Base-by-base conservation (phyloP, 2,888 invertebrate genomes). In the Apamea sordens region DNA sequence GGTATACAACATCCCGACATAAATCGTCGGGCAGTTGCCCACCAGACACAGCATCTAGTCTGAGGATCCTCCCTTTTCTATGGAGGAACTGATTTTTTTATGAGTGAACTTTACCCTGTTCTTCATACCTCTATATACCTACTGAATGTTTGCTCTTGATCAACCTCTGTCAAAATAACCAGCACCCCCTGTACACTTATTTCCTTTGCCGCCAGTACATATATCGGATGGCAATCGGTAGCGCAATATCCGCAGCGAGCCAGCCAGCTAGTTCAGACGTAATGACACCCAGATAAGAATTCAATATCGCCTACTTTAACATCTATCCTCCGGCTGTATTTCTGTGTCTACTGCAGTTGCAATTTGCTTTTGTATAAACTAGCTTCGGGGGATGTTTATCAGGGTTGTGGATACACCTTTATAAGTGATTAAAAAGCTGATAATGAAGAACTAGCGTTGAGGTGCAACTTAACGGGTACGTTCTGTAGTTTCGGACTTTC, bases 161-260 rank as follows among this genome's bases (percentile, higher is more conserved):
- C 4, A n/a, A n/a, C 56, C 11, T 59, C 11, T 59, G 56, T n/a
- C 15, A 63, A 44, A 75, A 59, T 61, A 50, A 18, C 24, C 47
- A 32, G 15, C n/a, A 68, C 36, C 24, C 8, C 74, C 47, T 6
- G 71, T 0, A 50, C 11, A 85, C 32, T 21, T 71, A 67, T 76
- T 70, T 59, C 41, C 70, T 70, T 50, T 28, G 65, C 53, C 28
- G 1, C 24, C 11, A 47, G 76, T 76, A 86, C 76, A 75, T 74
- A 82, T 79, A 86, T 88, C 80, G 73, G 83, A 80, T 83, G 76
- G 86, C 80, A 82, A 85, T 85, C 82, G 88, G 79, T 82, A 83
- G 81, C 79, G 91, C 88, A 90, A 90, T 90, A 90, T 90, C 90
- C 91, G 90, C 82, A 80, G 84, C 83, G 75, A 89, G 85, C 83